These are phyloP conservation scores for Melopsittacus undulatus DNA, from an alignment of 2,797 vertebrate genomes.

Conservation along the genomic window DNA sequence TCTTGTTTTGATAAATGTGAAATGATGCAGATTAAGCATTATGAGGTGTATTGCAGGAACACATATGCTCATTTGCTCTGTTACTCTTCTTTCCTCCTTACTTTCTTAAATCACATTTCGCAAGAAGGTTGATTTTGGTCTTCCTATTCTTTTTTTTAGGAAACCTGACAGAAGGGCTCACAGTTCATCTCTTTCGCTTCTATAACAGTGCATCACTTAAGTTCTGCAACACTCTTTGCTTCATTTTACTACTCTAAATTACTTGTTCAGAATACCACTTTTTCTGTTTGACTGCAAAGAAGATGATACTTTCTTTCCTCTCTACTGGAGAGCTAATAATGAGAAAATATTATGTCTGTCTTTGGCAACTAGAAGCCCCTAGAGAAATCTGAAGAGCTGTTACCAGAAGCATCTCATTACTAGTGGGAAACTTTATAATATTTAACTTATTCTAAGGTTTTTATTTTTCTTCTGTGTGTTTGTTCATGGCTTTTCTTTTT, in stretches of 20 bases:
- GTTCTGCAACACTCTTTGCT: constrained; percentile 20
- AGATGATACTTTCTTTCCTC: constrained; percentile 35
- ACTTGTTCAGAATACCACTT: constrained; percentile 60
- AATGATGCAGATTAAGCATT: constrained; percentile 17
- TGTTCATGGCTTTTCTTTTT: constrained; percentile 15
- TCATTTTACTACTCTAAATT: constrained; percentile 62
- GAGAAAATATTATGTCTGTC: constrained; percentile 76
- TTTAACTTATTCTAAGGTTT: constrained; percentile 60
- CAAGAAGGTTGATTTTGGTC: neutral
- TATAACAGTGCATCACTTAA: constrained; percentile 53
- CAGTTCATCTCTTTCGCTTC: constrained; percentile 33
- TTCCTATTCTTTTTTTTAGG: constrained; percentile 9
- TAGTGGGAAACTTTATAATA: constrained; percentile 59
- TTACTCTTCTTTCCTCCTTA: neutral
- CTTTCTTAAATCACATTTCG: constrained; percentile 53
- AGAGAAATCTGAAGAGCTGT: constrained; percentile 70
- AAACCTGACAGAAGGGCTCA: constrained; percentile 32
- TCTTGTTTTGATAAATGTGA: constrained; percentile 34
- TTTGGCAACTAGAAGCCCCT: constrained; percentile 69
- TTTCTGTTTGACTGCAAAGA: constrained; percentile 61
- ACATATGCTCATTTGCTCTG: neutral
- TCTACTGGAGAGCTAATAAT: constrained; percentile 74
- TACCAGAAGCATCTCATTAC: constrained; percentile 71
- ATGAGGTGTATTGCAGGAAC: neutral
- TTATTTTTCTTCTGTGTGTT: constrained; percentile 7